These are phyloP conservation scores for Perca flavescens DNA, from an alignment of 2,113 vertebrate genomes.

Conservation along the genomic window DNA sequence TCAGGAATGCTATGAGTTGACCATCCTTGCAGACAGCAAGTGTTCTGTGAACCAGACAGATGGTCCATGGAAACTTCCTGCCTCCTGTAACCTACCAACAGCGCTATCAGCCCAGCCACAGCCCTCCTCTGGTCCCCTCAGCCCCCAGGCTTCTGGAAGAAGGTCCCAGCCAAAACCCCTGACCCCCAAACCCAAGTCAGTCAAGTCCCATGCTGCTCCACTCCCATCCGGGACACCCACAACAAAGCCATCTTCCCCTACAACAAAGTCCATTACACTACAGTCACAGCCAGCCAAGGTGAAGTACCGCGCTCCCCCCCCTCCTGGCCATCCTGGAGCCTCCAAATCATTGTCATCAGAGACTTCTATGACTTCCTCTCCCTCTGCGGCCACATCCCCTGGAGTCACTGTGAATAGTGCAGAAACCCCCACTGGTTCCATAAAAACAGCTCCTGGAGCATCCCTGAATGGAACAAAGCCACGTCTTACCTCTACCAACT, in stretches of 20 bases:
- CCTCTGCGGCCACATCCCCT: conserved; percentile 11
- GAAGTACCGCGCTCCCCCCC: conserved; percentile 73
- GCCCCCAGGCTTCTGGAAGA: conserved; percentile 9
- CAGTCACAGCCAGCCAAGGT: conserved; percentile 42
- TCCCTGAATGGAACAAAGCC: conserved; percentile 54
- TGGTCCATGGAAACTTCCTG: not conserved
- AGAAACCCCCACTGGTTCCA: conserved; percentile 11
- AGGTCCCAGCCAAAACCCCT: conserved; percentile 25
- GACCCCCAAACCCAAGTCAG: conserved; percentile 52
- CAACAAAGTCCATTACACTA: conserved; percentile 1
- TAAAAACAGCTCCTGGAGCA: conserved; percentile 29
- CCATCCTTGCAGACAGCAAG: conserved; percentile 55
- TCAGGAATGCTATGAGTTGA: conserved; percentile 81
- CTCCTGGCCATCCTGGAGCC: conserved; percentile 52
- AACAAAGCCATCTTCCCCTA: not conserved
- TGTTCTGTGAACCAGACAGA: conserved; percentile 19
- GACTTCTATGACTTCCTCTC: conserved; percentile 33
- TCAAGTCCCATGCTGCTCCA: conserved; percentile 68
- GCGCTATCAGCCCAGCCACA: conserved; percentile 22
- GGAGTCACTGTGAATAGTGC: conserved; percentile 6
- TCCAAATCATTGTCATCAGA: conserved; percentile 6
- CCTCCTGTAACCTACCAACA: not conserved
- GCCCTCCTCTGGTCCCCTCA: conserved; percentile 8
- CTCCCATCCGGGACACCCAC: conserved; percentile 41
- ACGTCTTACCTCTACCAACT: conserved; percentile 14